These are phyloP conservation scores for Tenualosa ilisha DNA, from an alignment of 2,797 vertebrate genomes.

Conservation along the genomic window DNA sequence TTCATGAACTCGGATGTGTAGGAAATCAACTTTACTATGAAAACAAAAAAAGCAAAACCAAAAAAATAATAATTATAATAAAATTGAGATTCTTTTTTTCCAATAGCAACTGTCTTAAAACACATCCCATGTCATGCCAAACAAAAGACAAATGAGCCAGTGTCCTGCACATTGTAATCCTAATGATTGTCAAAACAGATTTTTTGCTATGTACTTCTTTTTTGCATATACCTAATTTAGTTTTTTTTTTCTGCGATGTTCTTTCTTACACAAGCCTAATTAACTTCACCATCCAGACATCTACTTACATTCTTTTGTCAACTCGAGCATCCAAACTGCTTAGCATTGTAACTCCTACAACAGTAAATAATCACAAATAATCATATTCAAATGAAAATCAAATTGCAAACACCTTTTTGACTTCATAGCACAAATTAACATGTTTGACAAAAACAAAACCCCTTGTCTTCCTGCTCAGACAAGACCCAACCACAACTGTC, in stretches of 20 bases:
- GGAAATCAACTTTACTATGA: slow-evolving; percentile 76
- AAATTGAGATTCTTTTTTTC: slow-evolving; percentile 28
- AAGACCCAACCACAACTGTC: slow-evolving; percentile 3
- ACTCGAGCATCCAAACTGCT: slow-evolving; percentile 44
- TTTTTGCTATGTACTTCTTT: slow-evolving; percentile 56
- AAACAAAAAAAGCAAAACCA: slow-evolving; percentile 64
- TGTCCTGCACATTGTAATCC: slow-evolving; percentile 58
- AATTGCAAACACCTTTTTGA: slow-evolving; percentile 36
- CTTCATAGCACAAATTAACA: slow-evolving; percentile 25
- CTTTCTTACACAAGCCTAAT: slow-evolving; percentile 40
- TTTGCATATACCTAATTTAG: slow-evolving; percentile 71
- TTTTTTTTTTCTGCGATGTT: slow-evolving; percentile 42
- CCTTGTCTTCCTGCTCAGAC: not conserved
- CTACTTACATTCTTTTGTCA: slow-evolving; percentile 57
- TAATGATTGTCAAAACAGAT: slow-evolving; percentile 72
- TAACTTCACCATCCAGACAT: slow-evolving; percentile 43
- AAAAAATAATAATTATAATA: slow-evolving; percentile 55
- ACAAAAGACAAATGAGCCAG: slow-evolving; percentile 46
- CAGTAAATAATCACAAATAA: slow-evolving; percentile 2
- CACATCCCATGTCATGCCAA: slow-evolving; percentile 56
- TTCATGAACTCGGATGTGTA: not conserved
- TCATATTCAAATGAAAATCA: slow-evolving; percentile 28
- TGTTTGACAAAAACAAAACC: not conserved
- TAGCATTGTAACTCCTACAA: slow-evolving; percentile 27
- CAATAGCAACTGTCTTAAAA: slow-evolving; percentile 11